Base-by-base conservation (phyloP, 2,113 vertebrate species). In the Microcebus lehilahytsara region DNA sequence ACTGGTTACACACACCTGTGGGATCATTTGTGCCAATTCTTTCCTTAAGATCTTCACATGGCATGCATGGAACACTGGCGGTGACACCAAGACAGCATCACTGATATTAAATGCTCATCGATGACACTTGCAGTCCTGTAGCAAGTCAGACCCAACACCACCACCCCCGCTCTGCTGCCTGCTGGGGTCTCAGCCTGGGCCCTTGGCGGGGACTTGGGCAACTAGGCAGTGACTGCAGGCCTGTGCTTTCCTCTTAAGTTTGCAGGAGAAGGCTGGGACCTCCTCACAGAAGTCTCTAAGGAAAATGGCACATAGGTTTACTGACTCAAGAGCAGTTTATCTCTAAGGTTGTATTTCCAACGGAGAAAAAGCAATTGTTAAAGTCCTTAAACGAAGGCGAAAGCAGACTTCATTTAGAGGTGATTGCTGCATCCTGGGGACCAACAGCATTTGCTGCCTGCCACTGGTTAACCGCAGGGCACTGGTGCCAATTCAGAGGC, bases 201-300 rank as follows among this genome's bases (percentile, higher is more conserved):
- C 67, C 74, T 75, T 23, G 74, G 19, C 34, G 49, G 77, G n/a
- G 51, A 72, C 20, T 53, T 27, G 3, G n/a, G 77, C 83, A 13
- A 5, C 0, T 1, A 46, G 17, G 32, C 58, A 67, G 84, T 22
- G 6, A 0, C 89, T 79, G 34, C 37, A 91, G 91, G 56, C 69
- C 95, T 93, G n/a, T 96, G 96, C 89, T 83, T 96, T 97, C 96
- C 95, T 95, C 97, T 97, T 66, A 74, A 64, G 56, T 91, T 97
- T 97, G 37, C 6, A 64, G 75, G 84, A 94, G 66, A 88, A 96
- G 90, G 92, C 92, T 40, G 56, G 92, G 93, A 71, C 71, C 46
- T 67, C 85, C 89, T 97, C 89, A 19, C 60, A 67, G 94, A 95
- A 85, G 74, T 77, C 72, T 95, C 85, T 95, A 69, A 95, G 94